These are phyloP conservation scores for cat (Felis catus) DNA, from an alignment of 2,113 vertebrate species.

Conservation along the genomic window DNA sequence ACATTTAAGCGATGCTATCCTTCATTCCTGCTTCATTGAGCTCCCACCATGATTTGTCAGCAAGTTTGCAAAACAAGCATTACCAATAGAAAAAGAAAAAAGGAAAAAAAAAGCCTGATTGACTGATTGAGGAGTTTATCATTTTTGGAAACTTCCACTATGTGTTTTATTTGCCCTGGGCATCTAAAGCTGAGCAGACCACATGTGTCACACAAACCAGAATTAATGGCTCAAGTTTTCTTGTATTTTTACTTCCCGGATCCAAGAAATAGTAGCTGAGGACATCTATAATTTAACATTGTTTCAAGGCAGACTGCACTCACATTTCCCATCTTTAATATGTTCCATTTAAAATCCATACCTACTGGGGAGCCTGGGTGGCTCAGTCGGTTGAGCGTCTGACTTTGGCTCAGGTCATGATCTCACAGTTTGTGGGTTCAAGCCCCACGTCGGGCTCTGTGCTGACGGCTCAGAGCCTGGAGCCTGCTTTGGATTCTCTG, in stretches of 20 bases:
- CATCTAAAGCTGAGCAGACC: neutral
- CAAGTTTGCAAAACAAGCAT: conserved; percentile 5
- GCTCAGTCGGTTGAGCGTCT: too few species aligned
- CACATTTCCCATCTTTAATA: neutral
- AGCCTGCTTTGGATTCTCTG: too few species aligned
- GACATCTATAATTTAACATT: conserved; percentile 21
- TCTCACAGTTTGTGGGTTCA: too few species aligned
- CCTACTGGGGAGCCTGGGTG: neutral
- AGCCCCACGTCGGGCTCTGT: too few species aligned
- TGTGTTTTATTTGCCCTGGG: neutral
- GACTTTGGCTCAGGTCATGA: too few species aligned
- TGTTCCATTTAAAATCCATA: neutral
- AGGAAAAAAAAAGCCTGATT: neutral
- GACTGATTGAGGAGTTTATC: conserved; percentile 5
- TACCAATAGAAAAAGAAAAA: neutral
- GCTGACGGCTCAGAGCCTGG: too few species aligned
- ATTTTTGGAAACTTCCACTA: conserved; percentile 7
- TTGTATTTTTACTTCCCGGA: neutral
- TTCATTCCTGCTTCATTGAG: neutral
- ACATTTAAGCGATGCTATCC: conserved; percentile 3
- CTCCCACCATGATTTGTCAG: neutral
- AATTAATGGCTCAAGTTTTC: conserved; percentile 38
- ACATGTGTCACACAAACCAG: neutral
- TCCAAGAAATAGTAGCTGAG: conserved; percentile 5
- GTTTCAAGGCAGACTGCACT: neutral